Percentiles rank a stretch among this genome's conserved stretches.
Evolutionary conservation across 2,797 vertebrate genomes (phyloP).

Genomic region (Phrynocephalus forsythii): DNA sequence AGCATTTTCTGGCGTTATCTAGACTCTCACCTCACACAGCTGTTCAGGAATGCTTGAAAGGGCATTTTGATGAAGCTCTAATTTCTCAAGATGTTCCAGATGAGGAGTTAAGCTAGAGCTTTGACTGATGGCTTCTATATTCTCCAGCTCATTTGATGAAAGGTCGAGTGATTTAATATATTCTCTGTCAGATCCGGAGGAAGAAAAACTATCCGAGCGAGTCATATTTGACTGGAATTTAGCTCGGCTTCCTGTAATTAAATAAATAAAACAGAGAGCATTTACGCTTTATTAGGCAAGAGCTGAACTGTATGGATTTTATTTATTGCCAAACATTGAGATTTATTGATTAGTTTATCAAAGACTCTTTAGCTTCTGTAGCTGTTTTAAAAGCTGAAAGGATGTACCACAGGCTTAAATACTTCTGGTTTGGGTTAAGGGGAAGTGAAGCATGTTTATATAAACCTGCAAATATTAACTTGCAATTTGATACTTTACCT

Average conservation of each 20-base stretch:
- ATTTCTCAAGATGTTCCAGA: conserved; percentile 84
- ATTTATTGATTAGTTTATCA: neutral
- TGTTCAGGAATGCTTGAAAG: conserved; percentile 84
- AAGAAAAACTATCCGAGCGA: conserved; percentile 78
- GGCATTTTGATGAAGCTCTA: conserved; percentile 92
- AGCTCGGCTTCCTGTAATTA: conserved; percentile 64
- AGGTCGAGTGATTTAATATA: conserved; percentile 90
- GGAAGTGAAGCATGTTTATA: neutral
- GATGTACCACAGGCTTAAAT: neutral
- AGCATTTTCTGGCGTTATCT: conserved; percentile 1
- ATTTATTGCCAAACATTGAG: conserved; percentile 6
- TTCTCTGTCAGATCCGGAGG: conserved; percentile 83
- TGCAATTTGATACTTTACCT: neutral
- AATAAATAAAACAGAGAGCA: conserved; percentile 54
- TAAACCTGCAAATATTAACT: neutral
- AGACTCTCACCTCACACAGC: conserved; percentile 87
- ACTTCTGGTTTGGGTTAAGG: neutral
- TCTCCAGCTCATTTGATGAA: conserved; percentile 92
- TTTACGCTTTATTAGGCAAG: conserved; percentile 15
- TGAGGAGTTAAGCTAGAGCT: conserved; percentile 80
- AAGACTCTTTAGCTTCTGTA: neutral
- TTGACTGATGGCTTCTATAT: conserved; percentile 85
- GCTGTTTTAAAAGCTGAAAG: conserved; percentile 1
- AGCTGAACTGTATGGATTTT: neutral
- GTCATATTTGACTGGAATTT: conserved; percentile 71